Conservation (phyloP, 64 coral and sea anemone species). For the Actinia equina region DNA sequence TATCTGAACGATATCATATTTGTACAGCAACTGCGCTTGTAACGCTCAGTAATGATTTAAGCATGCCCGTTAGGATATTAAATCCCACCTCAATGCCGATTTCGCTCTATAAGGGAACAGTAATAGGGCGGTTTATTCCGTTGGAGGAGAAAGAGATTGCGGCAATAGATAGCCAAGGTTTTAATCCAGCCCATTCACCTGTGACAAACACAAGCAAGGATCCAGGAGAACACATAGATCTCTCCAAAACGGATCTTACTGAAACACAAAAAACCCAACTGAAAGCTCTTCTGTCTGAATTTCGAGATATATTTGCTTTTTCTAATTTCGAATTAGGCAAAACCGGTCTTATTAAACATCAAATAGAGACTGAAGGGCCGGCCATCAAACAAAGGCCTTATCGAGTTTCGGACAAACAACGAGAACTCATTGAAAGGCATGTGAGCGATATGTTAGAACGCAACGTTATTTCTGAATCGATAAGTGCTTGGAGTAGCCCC, state of each 20-base stretch:
- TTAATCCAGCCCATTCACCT: not conserved
- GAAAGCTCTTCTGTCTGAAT: not conserved
- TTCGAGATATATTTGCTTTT: slow-evolving; percentile 8
- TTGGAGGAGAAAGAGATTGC: not conserved
- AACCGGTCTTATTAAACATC: not conserved
- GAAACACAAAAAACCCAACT: not conserved
- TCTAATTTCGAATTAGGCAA: not conserved
- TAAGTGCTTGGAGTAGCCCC: not conserved
- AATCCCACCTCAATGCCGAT: not conserved
- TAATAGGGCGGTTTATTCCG: not conserved
- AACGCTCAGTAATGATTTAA: not conserved
- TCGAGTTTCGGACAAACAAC: not conserved
- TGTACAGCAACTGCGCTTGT: not conserved
- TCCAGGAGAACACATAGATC: not conserved
- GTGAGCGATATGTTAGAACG: not conserved
- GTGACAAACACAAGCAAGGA: not conserved
- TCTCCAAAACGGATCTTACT: not conserved
- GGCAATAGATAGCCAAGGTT: not conserved
- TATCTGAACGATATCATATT: not conserved
- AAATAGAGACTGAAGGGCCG: not conserved
- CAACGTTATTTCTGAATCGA: not conserved
- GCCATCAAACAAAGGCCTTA: slow-evolving; percentile 4
- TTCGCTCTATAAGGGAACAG: not conserved
- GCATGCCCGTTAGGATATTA: not conserved
- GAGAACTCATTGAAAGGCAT: not conserved